Percentiles rank a stretch among this genome's conserved stretches.
Evolutionary conservation across 2,888 invertebrate genomes (phyloP).

Genomic region (Eupithecia vulgata): DNA sequence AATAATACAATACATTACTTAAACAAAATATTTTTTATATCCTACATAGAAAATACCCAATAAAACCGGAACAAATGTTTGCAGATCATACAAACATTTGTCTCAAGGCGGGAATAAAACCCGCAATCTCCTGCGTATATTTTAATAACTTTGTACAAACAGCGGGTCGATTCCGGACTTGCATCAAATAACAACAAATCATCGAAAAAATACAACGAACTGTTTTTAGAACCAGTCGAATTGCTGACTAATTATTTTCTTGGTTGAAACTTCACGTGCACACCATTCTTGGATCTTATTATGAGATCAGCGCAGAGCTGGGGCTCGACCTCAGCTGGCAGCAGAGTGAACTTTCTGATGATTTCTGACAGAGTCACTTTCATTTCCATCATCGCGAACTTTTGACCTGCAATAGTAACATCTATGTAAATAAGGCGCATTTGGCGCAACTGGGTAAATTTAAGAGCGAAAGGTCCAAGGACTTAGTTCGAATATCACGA

Average conservation of each 20-base stretch:
- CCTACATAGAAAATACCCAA: too few relatives aligned
- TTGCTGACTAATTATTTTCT: conserved; percentile 39
- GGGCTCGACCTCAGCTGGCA: conserved; percentile 64
- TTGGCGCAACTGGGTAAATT: not conserved
- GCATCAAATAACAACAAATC: not conserved
- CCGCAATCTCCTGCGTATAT: too few relatives aligned
- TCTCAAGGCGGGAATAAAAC: too few relatives aligned
- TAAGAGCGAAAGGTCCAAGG: too few relatives aligned
- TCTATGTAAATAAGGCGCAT: not conserved
- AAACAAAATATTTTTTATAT: too few relatives aligned
- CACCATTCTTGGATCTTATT: conserved; percentile 63
- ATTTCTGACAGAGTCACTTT: conserved; percentile 78
- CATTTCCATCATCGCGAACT: conserved; percentile 74
- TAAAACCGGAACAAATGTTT: too few relatives aligned
- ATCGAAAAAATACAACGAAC: not conserved
- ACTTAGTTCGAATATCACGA: not conserved
- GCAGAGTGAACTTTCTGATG: conserved; percentile 68
- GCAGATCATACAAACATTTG: too few relatives aligned
- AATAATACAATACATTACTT: too few relatives aligned
- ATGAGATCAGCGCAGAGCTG: conserved; percentile 72
- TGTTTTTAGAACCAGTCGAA: not conserved
- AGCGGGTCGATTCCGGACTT: not conserved
- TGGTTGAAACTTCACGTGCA: conserved; percentile 66
- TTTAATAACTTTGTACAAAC: not conserved
- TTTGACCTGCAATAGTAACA: conserved; percentile 51